Conservation (phyloP, 37 sponge, comb jelly and placozoan genomes). For the Lycopodina hypogea region DNA sequence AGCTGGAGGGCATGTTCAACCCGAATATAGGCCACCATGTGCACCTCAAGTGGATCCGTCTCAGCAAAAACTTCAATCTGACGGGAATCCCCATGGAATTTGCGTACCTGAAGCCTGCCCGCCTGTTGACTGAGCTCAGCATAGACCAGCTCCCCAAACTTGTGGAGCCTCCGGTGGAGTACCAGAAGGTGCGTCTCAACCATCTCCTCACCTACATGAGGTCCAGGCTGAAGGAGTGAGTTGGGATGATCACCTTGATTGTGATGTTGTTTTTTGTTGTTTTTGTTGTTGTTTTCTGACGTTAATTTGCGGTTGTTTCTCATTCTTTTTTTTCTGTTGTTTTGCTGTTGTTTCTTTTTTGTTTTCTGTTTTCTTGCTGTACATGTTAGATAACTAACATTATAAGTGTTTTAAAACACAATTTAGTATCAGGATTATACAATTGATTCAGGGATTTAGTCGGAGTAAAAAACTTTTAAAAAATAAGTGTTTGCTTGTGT, state of each 20-base stretch:
- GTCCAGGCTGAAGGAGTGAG: constrained; percentile 75
- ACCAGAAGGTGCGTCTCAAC: constrained; percentile 26
- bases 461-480: no score
- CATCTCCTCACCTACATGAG: constrained; percentile 76
- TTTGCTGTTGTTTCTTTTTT: not conserved
- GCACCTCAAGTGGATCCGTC: constrained; percentile 56
- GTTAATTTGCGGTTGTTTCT: not conserved
- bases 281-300: not conserved
- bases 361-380: no score
- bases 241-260: no score
- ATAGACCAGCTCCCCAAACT: constrained; percentile 45
- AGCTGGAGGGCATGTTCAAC: constrained; percentile 53
- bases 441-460: no score
- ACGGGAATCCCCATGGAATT: constrained; percentile 66
- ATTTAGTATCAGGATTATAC: no score
- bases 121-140: constrained; percentile 36
- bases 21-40: constrained; percentile 59
- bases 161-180: constrained; percentile 65
- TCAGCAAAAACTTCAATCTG: constrained; percentile 46
- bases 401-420: no score
- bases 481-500: no score
- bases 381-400: no score
- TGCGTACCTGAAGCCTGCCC: constrained; percentile 56
- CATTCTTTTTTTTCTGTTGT: no score
- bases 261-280: no score